These are phyloP conservation scores for Dendronephthya gigantea DNA, from an alignment of 64 coral and sea anemone genomes.

Conservation along the genomic window DNA sequence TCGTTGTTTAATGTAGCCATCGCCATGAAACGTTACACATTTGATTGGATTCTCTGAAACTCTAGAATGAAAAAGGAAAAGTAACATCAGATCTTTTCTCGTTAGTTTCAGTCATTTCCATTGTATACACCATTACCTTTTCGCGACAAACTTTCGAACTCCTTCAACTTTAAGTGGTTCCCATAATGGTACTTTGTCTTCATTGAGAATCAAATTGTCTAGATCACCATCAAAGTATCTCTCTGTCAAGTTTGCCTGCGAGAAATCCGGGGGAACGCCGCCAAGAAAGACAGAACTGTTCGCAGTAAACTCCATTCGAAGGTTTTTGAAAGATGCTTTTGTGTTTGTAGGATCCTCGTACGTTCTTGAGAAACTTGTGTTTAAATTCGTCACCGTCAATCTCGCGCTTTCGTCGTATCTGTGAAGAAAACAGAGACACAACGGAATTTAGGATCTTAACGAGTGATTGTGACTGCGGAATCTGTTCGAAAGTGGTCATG, in stretches of 20 bases:
- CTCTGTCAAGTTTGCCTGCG: conserved; percentile 49
- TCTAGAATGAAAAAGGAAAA: background rate
- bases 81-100: background rate
- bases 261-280: conserved; percentile 43
- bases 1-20: conserved; percentile 65
- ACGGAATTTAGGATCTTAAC: no score
- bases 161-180: conserved; percentile 57
- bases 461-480: no score
- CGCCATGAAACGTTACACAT: conserved; percentile 43
- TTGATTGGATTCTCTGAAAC: background rate
- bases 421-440: background rate
- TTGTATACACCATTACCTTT: conserved; percentile 44
- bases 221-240: conserved; percentile 74
- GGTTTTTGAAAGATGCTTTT: conserved; percentile 17
- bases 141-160: conserved; percentile 52
- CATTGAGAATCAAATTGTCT: conserved; percentile 73
- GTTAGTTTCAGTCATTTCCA: background rate
- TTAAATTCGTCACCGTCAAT: conserved; percentile 69
- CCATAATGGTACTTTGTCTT: conserved; percentile 54
- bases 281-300: conserved; percentile 49
- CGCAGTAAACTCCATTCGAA: conserved; percentile 33
- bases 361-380: conserved; percentile 47
- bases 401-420: conserved; percentile 53
- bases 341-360: conserved; percentile 56
- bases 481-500: no score